Evolutionary conservation across 2,888 invertebrate species (phyloP), one percentile per base, ranked within the genome.

Genomic region (Mycalesis mineus): DNA sequence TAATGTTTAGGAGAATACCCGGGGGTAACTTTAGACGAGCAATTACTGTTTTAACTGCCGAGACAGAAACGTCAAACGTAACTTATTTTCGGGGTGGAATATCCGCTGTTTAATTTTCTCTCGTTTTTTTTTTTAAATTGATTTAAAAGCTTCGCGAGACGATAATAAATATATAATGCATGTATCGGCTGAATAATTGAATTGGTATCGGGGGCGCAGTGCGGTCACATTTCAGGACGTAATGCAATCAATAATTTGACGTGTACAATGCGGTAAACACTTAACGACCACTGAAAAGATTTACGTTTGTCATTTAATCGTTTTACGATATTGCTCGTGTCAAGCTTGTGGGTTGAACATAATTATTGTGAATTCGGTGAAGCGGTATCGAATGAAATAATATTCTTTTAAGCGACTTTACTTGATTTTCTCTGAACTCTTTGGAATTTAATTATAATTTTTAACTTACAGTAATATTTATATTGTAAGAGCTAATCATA

Each of bases 1-100:
- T 88, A 86, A 86, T 86, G 80, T 82, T 84, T 82, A 80, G 83
- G 79, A 78, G 80, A 84, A 86, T 80, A 74, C 88, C 83, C 84
- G 60, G 68, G 87, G 86, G 88, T 80, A 86, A 87, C 84, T 81
- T 87, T 88, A 84, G 86, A 84, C 82, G 84, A 82, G 80, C 86
- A 87, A 88, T 88, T 88, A 87, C 87, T 77, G 85, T 84, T 86
- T 86, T 82, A 85, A 86, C 82, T 84, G 83, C 77, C 79, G 77
- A 75, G 82, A 84, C 84, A 80, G 82, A 78, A 80, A 85, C 76
- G 88, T 87, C 87, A 87, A 82, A 84, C 72, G 74, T 78, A 74
- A 81, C 82, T 79, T 86, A 83, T 84, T 84, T 79, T 77, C 69
- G 78, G 50, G 66, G 63, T 77, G 71, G 77, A 77, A 78, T 82